A percentile compares a stretch with the other conserved stretches of the same genome.
Evolutionary conservation across 37 sponge, comb jelly and placozoan genomes (phyloP).

Genomic region (Ianthella basta): DNA sequence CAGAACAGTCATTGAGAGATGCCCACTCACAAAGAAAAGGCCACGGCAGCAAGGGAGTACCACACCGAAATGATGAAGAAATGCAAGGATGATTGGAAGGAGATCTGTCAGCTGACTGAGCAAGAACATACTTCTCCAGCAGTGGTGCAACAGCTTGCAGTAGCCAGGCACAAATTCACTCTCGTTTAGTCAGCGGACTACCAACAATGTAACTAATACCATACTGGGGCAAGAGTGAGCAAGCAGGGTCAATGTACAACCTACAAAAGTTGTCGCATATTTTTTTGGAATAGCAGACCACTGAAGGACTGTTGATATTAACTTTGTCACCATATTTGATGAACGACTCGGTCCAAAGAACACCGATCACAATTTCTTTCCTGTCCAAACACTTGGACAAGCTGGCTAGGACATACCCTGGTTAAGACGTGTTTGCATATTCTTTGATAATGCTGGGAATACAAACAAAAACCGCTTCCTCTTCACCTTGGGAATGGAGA

Average conservation of each 20-base stretch:
- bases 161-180: slow-evolving; percentile 15
- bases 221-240: slow-evolving; percentile 35
- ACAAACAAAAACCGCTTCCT: slow-evolving; percentile 51
- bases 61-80: slow-evolving; percentile 40
- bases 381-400: slow-evolving; percentile 10
- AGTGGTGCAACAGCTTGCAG: not conserved
- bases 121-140: not conserved
- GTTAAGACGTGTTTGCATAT: slow-evolving; percentile 45
- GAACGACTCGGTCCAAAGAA: slow-evolving; percentile 46
- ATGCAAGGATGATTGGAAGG: slow-evolving; percentile 35
- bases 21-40: slow-evolving; percentile 33
- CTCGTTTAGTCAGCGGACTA: slow-evolving; percentile 35
- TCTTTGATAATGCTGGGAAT: slow-evolving; percentile 48
- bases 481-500: not conserved
- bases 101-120: not conserved
- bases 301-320: not conserved
- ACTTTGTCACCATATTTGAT: slow-evolving; percentile 30
- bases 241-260: slow-evolving; percentile 52
- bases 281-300: slow-evolving; percentile 64
- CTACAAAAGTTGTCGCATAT: slow-evolving; percentile 45
- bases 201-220: slow-evolving; percentile 45
- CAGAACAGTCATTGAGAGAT: too few species aligned
- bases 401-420: not conserved
- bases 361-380: slow-evolving; percentile 46
- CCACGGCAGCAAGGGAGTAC: slow-evolving; percentile 9